Evolutionary conservation across 2,888 invertebrate genomes (phyloP).

Genomic region (Opisthograptis luteolata): DNA sequence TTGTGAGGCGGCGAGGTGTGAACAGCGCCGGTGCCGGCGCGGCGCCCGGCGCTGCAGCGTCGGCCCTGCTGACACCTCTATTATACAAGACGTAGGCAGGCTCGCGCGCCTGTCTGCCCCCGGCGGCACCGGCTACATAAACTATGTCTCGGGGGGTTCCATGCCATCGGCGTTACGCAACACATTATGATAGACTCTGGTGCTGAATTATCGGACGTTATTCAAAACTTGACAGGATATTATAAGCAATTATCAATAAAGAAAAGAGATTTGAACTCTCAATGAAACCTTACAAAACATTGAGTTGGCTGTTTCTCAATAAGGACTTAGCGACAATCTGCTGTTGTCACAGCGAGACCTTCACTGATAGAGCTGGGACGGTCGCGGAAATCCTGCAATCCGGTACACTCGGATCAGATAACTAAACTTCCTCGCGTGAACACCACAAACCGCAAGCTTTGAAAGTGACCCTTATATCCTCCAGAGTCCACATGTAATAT

Average conservation of each 20-base stretch:
- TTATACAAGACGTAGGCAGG: constrained; percentile 1
- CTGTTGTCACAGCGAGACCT: neutral
- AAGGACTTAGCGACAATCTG: neutral
- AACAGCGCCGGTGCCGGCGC: constrained; percentile 21
- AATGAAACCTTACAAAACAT: too few relatives aligned
- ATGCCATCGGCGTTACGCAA: neutral
- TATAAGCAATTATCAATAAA: too few relatives aligned
- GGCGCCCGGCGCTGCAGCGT: neutral
- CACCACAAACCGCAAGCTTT: neutral
- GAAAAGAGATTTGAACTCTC: too few relatives aligned
- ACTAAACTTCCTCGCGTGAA: constrained; percentile 2
- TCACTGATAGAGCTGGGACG: neutral
- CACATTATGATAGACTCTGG: constrained; percentile 6
- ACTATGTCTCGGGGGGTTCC: constrained; percentile 3
- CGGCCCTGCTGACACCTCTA: neutral
- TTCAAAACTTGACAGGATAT: too few relatives aligned
- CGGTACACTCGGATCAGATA: neutral
- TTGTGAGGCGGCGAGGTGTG: constrained; percentile 58
- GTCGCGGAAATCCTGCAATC: constrained; percentile 1
- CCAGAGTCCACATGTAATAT: too few relatives aligned
- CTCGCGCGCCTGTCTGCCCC: neutral
- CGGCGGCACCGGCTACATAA: constrained; percentile 5
- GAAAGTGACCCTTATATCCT: neutral
- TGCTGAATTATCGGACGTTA: too few relatives aligned
- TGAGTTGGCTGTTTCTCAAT: neutral